phyloP scores from a whole-genome alignment of 2,113 vertebrate genomes.

The Lonchura striata region DNA sequence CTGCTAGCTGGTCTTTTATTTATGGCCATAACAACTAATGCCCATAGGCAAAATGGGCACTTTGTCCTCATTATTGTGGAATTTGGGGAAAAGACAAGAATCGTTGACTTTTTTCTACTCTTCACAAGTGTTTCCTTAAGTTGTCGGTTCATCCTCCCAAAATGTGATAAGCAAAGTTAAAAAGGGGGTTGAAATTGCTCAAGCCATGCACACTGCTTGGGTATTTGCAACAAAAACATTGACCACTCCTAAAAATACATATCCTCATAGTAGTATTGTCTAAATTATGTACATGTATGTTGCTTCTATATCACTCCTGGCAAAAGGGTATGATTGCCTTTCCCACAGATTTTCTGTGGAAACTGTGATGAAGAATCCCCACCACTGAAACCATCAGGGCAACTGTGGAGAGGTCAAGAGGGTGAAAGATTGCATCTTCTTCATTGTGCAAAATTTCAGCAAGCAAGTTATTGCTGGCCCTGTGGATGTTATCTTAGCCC shows the following conservation, averaged over 20 bases:
- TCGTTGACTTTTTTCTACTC: background rate
- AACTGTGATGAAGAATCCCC: background rate
- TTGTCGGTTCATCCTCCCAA: background rate
- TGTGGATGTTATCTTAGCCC: background rate
- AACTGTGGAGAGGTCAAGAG: background rate
- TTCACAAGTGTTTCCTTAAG: background rate
- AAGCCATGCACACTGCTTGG: background rate
- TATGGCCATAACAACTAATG: background rate
- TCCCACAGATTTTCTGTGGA: background rate
- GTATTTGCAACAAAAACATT: conserved; percentile 12
- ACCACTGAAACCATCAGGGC: background rate
- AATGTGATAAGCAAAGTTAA: background rate
- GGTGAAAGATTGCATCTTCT: background rate
- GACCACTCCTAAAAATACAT: background rate
- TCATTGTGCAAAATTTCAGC: background rate
- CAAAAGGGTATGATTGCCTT: background rate
- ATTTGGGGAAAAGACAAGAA: background rate
- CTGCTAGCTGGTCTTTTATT: background rate
- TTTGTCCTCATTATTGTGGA: background rate
- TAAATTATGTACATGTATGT: background rate
- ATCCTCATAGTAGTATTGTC: background rate
- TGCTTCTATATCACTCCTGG: background rate
- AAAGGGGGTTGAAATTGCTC: background rate
- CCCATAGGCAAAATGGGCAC: background rate
- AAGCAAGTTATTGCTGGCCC: background rate